A percentile compares a stretch with the other conserved stretches of the same genome.
Evolutionary conservation across 2,113 vertebrate genomes (phyloP).

Genomic region (Microtus montanus): DNA sequence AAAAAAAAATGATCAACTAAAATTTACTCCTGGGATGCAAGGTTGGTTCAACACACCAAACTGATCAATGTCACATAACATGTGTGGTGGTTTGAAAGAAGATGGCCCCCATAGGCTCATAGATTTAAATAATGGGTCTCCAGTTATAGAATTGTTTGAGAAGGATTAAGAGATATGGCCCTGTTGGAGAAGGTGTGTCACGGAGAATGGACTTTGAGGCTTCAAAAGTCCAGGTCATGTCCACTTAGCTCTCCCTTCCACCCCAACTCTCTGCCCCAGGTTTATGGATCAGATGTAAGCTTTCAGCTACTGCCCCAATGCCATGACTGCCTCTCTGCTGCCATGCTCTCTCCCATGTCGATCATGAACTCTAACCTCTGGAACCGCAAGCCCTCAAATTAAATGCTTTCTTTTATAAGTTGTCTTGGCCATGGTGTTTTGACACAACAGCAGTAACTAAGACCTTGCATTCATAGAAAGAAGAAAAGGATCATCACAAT

Average conservation of each 20-base stretch:
- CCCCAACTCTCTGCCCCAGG: no score
- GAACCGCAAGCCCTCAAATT: background rate
- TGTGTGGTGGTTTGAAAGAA: background rate
- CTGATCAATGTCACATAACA: background rate
- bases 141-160: background rate
- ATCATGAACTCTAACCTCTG: background rate
- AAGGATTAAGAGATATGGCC: background rate
- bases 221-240: background rate
- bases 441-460: background rate
- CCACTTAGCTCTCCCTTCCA: background rate
- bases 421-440: background rate
- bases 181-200: background rate
- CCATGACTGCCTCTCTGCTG: background rate
- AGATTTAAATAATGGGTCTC: background rate
- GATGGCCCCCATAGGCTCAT: no score
- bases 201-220: background rate
- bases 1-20: background rate
- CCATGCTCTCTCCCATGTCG: background rate
- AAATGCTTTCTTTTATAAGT: background rate
- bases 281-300: no score
- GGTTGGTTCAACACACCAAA: background rate
- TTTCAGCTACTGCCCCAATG: background rate
- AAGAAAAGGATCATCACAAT: background rate
- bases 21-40: background rate
- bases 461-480: background rate